These are phyloP conservation scores for Oreochromis spilurus DNA, from an alignment of 2,113 vertebrate species.

Conservation along the genomic window DNA sequence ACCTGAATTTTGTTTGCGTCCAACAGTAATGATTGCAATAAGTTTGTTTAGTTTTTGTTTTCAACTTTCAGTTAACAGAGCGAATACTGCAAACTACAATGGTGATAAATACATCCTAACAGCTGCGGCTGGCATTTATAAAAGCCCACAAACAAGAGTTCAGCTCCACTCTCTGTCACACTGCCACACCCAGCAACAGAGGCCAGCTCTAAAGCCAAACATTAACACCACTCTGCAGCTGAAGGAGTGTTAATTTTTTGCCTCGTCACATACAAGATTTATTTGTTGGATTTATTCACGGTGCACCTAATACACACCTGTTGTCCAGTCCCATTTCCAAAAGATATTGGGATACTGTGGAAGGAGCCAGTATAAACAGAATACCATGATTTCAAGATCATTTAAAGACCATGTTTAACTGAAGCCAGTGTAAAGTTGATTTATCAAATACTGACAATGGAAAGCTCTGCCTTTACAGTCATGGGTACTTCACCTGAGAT, in stretches of 20 bases:
- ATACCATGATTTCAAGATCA: neutral
- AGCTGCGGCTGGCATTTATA: constrained; percentile 23
- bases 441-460: neutral
- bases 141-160: neutral
- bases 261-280: neutral
- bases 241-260: neutral
- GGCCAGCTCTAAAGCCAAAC: neutral
- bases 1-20: neutral
- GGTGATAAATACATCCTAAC: neutral
- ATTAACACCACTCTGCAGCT: constrained; percentile 34
- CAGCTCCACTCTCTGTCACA: neutral
- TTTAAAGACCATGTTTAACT: neutral
- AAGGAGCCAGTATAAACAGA: neutral
- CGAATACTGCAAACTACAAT: neutral
- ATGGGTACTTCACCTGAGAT: neutral
- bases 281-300: neutral
- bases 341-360: neutral
- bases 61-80: neutral
- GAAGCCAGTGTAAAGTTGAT: neutral
- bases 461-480: fast-evolving
- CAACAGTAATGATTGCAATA: neutral
- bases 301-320: neutral
- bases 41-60: neutral
- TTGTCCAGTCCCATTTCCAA: neutral
- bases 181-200: neutral